These are phyloP conservation scores for Calonectris borealis DNA, from an alignment of 2,113 vertebrate species.

Conservation along the genomic window DNA sequence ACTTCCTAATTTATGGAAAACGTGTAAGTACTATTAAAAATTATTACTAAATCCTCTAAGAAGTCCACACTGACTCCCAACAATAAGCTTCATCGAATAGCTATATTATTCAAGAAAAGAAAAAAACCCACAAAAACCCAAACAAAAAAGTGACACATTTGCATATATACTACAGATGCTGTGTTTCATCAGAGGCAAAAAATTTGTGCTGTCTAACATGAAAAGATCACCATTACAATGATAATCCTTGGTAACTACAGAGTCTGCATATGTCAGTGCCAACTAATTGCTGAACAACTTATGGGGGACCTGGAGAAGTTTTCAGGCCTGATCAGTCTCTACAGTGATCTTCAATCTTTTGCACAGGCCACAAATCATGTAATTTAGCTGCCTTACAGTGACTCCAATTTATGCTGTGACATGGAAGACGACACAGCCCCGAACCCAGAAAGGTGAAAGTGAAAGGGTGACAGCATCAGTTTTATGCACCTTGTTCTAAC, in stretches of 20 bases:
- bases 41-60: not conserved
- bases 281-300: not conserved
- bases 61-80: not conserved
- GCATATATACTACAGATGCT: not conserved
- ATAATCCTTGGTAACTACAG: not conserved
- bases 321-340: not conserved
- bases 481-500: not conserved
- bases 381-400: not conserved
- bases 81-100: not conserved
- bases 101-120: not conserved
- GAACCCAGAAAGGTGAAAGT: not conserved
- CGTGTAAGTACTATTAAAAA: not conserved
- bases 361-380: not conserved
- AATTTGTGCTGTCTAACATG: not conserved
- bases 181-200: not conserved
- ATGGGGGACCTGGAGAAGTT: not conserved
- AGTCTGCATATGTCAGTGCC: not conserved
- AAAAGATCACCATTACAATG: not conserved
- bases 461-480: not conserved
- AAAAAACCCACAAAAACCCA: not conserved
- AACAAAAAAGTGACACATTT: not conserved
- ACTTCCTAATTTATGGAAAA: not conserved
- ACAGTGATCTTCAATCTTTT: not conserved
- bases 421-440: not conserved
- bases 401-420: not conserved